Conservation (phyloP, 1,140 invertebrate species). For the Aphidius gifuensis region DNA sequence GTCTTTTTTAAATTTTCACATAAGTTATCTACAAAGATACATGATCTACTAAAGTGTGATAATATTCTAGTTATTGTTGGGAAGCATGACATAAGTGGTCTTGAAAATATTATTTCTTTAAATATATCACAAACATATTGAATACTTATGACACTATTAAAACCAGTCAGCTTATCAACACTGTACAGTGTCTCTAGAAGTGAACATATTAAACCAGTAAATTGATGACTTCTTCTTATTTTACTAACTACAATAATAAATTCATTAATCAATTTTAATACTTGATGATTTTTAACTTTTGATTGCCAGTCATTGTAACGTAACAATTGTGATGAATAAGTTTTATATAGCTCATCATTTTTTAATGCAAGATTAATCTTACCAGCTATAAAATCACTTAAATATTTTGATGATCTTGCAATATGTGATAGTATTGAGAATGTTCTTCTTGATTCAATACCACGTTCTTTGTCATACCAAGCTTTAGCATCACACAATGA, state of each 20-base stretch:
- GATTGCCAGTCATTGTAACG: conserved; percentile 42
- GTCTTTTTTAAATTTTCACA: conserved; percentile 21
- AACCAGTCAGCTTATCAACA: conserved; percentile 38
- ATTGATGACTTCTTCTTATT: conserved; percentile 50
- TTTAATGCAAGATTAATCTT: conserved; percentile 30
- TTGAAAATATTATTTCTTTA: conserved; percentile 45
- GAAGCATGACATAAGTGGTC: conserved; percentile 43
- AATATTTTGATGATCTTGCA: conserved; percentile 37
- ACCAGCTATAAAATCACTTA: conserved; percentile 46
- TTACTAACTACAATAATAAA: conserved; percentile 39
- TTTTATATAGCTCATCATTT: conserved; percentile 36
- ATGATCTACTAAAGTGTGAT: conserved; percentile 33
- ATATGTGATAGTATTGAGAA: conserved; percentile 41
- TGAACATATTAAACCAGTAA: conserved; percentile 47
- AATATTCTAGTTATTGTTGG: conserved; percentile 35
- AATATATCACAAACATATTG: conserved; percentile 43
- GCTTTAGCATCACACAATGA: conserved; percentile 38
- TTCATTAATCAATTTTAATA: conserved; percentile 43
- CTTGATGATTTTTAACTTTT: conserved; percentile 40
- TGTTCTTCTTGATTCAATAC: conserved; percentile 45
- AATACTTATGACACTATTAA: conserved; percentile 29
- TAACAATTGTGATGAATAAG: conserved; percentile 41
- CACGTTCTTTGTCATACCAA: conserved; percentile 48
- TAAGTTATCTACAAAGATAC: conserved; percentile 33
- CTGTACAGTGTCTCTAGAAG: conserved; percentile 38